Evolutionary conservation across 2,888 invertebrate genomes (phyloP).

Genomic region (Brassicogethes aeneus): DNA sequence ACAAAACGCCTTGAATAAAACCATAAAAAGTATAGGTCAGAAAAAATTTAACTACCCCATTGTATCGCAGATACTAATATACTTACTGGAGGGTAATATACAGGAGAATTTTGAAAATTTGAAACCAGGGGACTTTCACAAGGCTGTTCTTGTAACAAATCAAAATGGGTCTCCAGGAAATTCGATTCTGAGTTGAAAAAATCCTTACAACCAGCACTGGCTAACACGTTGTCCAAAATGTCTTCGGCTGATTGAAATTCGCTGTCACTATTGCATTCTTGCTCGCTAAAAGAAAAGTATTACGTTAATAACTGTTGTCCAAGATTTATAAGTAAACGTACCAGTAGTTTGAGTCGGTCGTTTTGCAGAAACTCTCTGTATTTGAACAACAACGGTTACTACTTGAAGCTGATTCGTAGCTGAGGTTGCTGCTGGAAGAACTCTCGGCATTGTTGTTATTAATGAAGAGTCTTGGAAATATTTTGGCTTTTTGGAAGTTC

Average conservation of each 20-base stretch:
- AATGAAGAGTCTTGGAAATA: slow-evolving; percentile 28
- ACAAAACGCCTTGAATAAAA: too few relatives aligned
- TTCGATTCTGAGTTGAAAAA: slow-evolving; percentile 35
- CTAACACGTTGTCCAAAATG: slow-evolving; percentile 38
- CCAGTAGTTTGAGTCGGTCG: slow-evolving; percentile 21
- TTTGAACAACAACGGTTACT: slow-evolving; percentile 28
- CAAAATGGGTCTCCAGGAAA: slow-evolving; percentile 38
- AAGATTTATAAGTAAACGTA: slow-evolving; percentile 10
- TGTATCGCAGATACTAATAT: not conserved
- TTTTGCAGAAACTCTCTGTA: slow-evolving; percentile 16
- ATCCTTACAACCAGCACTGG: slow-evolving; percentile 37
- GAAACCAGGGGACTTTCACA: slow-evolving; percentile 16
- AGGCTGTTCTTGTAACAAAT: slow-evolving; percentile 24
- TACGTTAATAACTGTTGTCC: not conserved
- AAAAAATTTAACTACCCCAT: too few relatives aligned
- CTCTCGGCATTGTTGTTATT: slow-evolving; percentile 26
- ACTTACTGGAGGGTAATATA: slow-evolving; percentile 19
- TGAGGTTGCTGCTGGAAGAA: slow-evolving; percentile 41
- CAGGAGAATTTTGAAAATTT: slow-evolving; percentile 14
- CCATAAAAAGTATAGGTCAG: too few relatives aligned
- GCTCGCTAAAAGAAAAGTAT: slow-evolving; percentile 1
- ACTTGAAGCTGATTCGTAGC: slow-evolving; percentile 45
- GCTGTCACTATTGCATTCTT: slow-evolving; percentile 27
- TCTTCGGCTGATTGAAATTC: slow-evolving; percentile 50
- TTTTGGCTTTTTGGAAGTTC: slow-evolving; percentile 42